Evolutionary conservation across 2,888 invertebrate genomes (phyloP), one percentile per base, ranked within the genome.

Genomic region (Aromia moschata): DNA sequence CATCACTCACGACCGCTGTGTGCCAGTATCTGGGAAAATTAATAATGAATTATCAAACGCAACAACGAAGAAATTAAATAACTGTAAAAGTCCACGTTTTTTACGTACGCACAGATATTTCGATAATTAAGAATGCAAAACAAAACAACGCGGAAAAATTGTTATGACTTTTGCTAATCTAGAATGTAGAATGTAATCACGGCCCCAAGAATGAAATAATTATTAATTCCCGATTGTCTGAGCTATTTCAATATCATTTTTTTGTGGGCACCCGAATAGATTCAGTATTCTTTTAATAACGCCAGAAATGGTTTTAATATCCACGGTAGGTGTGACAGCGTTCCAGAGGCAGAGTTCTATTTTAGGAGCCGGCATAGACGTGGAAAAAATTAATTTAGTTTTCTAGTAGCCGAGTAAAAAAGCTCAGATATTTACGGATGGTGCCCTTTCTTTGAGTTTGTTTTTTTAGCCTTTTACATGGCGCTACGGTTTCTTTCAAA

Each of bases 41-140:
- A 33, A 33, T 33, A 33, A 10, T 11, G n/a, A 33, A 41, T 41
- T 17, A 41, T n/a, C 12, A 10, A 41, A 41, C 41, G n/a, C n/a
- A 41, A 4, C 18, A 15, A 41, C 9, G n/a, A 17, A 16, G 41
- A 18, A 16, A 18, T 18, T 17, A 41, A 41, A 17, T 41, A 41
- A 41, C 41, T 16, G 41, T 18, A 41, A 18, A 41, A 17, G n/a
- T 18, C 16, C 15, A 12, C n/a, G 14, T 9, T 41, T 41, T 17
- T 41, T 17, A 4, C n/a, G 18, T 12, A 41, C n/a, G 41, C 2
- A 14, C 14, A 9, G 17, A 14, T 12, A 41, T 41, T 12, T 37
- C 12, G 9, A n/a, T 41, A 41, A 18, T 16, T 41, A 41, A 11
- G 5, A 33, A 7, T 7, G 10, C 2, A 33, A 33, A 7, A 5